Conservation (phyloP, 2,113 vertebrate genomes). For the Alectura lathami region DNA sequence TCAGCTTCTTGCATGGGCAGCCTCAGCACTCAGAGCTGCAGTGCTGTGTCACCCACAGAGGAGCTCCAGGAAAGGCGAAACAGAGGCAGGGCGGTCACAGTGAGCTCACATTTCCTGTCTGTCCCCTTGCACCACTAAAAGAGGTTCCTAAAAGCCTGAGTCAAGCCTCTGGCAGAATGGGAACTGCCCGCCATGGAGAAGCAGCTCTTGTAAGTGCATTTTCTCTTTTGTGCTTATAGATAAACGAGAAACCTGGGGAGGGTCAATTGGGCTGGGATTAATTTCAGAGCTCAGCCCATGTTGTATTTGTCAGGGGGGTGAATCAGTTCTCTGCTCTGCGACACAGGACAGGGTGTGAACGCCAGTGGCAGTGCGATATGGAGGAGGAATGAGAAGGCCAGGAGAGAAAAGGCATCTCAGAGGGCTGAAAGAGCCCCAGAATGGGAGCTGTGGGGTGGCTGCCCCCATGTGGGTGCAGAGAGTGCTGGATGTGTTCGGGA, state of each 20-base stretch:
- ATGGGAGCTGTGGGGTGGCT: neutral
- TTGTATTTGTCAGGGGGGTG: neutral
- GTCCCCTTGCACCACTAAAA: neutral
- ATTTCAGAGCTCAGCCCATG: neutral
- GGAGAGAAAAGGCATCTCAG: neutral
- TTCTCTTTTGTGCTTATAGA: neutral
- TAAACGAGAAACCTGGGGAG: neutral
- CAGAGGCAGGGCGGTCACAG: neutral
- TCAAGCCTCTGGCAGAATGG: neutral
- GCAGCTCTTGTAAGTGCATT: conserved; percentile 27
- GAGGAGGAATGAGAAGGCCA: accelerated
- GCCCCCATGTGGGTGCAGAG: neutral
- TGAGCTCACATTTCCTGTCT: neutral
- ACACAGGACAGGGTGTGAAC: accelerated
- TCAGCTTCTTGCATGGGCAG: neutral
- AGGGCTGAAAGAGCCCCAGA: neutral
- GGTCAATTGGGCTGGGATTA: neutral
- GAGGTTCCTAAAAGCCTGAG: neutral
- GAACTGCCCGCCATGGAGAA: neutral
- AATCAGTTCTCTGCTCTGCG: neutral
- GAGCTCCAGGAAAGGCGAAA: neutral
- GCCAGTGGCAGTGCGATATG: accelerated
- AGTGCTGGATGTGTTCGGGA: neutral
- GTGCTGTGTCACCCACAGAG: neutral
- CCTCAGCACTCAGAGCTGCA: neutral